A percentile compares a stretch with the other conserved stretches of the same genome.
Conservation (phyloP, 2,888 invertebrate species). For the Malachius bipustulatus region DNA sequence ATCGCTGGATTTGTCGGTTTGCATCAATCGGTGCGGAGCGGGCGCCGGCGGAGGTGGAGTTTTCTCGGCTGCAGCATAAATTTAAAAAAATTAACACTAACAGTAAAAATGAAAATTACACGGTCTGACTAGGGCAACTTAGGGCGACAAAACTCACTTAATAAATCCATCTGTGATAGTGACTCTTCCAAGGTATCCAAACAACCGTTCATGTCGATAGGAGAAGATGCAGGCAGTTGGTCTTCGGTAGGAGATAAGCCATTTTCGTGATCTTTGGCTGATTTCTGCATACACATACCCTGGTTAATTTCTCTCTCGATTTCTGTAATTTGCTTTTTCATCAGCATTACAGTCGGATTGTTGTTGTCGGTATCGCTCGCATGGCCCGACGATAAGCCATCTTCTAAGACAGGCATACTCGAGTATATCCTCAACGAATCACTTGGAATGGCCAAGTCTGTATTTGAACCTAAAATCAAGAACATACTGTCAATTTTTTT, state of each 20-base stretch:
- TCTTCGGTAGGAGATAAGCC: slow-evolving; percentile 30
- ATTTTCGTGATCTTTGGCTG: slow-evolving; percentile 27
- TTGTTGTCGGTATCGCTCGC: slow-evolving; percentile 87
- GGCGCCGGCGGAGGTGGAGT: slow-evolving; percentile 68
- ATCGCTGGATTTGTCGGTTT: slow-evolving; percentile 30
- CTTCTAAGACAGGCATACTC: slow-evolving; percentile 85
- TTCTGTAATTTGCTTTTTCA: slow-evolving; percentile 60
- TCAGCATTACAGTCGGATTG: slow-evolving; percentile 56
- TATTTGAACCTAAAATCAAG: slow-evolving; percentile 40
- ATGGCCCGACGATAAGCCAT: slow-evolving; percentile 88
- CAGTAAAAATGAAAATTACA: slow-evolving; percentile 1
- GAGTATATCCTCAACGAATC: slow-evolving; percentile 57
- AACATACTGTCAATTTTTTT: neutral
- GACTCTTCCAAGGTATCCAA: slow-evolving; percentile 31
- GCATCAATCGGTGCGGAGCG: slow-evolving; percentile 56
- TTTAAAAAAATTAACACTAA: slow-evolving; percentile 8
- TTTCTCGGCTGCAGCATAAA: slow-evolving; percentile 36
- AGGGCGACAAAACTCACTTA: slow-evolving; percentile 24
- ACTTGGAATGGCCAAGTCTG: slow-evolving; percentile 47
- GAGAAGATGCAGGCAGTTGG: slow-evolving; percentile 25
- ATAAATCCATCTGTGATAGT: slow-evolving; percentile 30
- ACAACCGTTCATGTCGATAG: slow-evolving; percentile 33
- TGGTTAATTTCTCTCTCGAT: slow-evolving; percentile 57
- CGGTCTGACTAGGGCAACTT: neutral
- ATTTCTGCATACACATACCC: slow-evolving; percentile 40